Conservation (phyloP, 1,140 invertebrate species). For the Drosophila rufa region DNA sequence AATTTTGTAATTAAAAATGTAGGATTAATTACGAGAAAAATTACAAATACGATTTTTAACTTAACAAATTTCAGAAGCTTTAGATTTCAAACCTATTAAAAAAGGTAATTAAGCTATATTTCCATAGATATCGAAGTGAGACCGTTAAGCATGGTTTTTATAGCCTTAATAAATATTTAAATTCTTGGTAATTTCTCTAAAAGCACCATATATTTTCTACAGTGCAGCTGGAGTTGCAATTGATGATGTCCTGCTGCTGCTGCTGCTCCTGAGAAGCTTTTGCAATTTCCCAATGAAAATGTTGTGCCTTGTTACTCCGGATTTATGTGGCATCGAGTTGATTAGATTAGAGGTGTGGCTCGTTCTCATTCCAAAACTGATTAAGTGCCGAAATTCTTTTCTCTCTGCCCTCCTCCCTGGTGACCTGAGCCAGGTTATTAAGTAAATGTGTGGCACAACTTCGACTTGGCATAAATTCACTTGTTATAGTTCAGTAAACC, state of each 20-base stretch:
- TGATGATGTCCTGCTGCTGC: conserved; percentile 30
- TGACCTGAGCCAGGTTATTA: conserved; percentile 64
- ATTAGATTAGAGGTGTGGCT: conserved; percentile 35
- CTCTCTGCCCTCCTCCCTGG: neutral
- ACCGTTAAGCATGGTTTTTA: neutral
- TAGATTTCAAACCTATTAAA: too few relatives aligned
- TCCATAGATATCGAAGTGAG: fast-evolving
- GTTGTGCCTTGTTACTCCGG: neutral
- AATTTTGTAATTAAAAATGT: neutral
- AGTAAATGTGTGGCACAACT: conserved; percentile 72
- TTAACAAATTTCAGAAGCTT: too few relatives aligned
- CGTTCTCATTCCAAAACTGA: conserved; percentile 18
- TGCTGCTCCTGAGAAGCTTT: neutral
- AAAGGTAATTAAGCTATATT: neutral
- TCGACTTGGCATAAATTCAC: conserved; percentile 49
- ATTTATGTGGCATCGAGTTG: conserved; percentile 32
- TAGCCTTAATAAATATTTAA: too few relatives aligned
- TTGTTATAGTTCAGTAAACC: conserved; percentile 50
- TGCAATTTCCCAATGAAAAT: conserved; percentile 23
- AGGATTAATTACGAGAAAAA: too few relatives aligned
- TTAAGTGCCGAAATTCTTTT: conserved; percentile 34
- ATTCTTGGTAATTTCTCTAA: too few relatives aligned
- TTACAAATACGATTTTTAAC: too few relatives aligned
- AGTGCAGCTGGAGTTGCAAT: conserved; percentile 15
- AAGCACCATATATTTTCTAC: neutral